Evolutionary conservation across 1,140 invertebrate genomes (phyloP).

Genomic region (Mycetomoellerius zeteki): DNA sequence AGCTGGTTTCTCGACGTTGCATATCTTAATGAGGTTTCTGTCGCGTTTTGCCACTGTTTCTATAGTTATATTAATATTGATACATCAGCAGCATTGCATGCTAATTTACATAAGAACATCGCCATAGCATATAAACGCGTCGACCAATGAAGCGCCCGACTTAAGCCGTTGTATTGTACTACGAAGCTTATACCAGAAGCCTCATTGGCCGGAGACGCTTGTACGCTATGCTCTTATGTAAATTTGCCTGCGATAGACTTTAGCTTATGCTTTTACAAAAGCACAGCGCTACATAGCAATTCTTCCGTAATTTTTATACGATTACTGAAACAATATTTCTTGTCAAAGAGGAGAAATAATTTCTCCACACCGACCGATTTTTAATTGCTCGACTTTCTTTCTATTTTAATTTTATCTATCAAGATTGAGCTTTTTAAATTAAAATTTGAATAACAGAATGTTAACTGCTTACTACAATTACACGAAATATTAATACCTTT

Average conservation of each 20-base stretch:
- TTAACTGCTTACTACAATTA: not conserved
- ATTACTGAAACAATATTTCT: not conserved
- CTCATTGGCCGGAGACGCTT: conserved; percentile 56
- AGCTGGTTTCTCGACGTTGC: conserved; percentile 3
- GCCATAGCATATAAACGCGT: conserved; percentile 53
- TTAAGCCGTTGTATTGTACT: conserved; percentile 58
- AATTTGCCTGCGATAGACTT: conserved; percentile 49
- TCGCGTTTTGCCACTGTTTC: conserved; percentile 29
- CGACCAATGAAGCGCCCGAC: conserved; percentile 49
- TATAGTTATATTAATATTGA: conserved; percentile 63
- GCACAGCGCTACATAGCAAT: conserved; percentile 27
- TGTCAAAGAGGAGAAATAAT: not conserved
- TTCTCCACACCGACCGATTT: not conserved
- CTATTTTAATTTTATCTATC: not conserved
- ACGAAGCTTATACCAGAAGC: conserved; percentile 49
- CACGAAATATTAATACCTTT: not conserved
- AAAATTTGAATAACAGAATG: not conserved
- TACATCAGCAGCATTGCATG: conserved; percentile 48
- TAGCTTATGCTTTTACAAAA: conserved; percentile 47
- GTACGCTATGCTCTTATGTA: conserved; percentile 56
- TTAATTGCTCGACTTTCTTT: not conserved
- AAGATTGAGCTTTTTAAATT: not conserved
- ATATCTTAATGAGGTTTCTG: conserved; percentile 32
- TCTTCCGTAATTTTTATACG: not conserved
- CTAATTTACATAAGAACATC: conserved; percentile 59